Base-by-base conservation (phyloP, 2,888 invertebrate genomes). In the Pollenia amentaria region DNA sequence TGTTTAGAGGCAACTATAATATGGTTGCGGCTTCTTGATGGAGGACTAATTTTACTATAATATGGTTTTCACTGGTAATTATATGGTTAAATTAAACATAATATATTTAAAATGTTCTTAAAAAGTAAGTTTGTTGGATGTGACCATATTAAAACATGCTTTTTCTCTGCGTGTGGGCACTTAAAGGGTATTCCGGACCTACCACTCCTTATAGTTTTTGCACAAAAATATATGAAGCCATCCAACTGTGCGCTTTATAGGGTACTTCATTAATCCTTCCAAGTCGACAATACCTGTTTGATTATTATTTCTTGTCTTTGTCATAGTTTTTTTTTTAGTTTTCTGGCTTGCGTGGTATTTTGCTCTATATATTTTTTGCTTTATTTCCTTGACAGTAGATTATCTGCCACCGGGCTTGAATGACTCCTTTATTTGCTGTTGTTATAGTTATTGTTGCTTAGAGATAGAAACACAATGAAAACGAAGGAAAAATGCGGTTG, bases 401-500 rank as follows among this genome's bases (percentile, higher is more conserved):
- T 81, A 87, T 87, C 87, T 81, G 84, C 84, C 84, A 87, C 84
- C 77, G 84, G 84, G 77, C 64, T 84, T 87, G 55, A 84, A 80
- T 73, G 73, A 44, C 77, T 87, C 67, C 75, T 87, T 76, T 79
- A 64, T 75, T 86, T 65, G 14, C 21, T 65, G 12, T 21, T 76
- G 55, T 77, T 67, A 18, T 75, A n/a, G 55, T 77, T 42, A 21
- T 55, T 18, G 48, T 48, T 57, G 67, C 16, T 44, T 12, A 29
- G 40, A 53, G 14, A 10, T 29, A 29, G 21, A 65, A 60, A 55
- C 51, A 83, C 67, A 60, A 76, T 55, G 75, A 75, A 79, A 65
- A 10, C 55, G 64, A 73, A 76, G 29, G 29, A 29, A 86, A 60
- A 76, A 79, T 76, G 80, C 72, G 46, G 72, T 80, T 65, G 67